Evolutionary conservation across 2,888 invertebrate genomes (phyloP), one percentile per base, ranked within the genome.

Genomic region (Drosophila kanekoi): DNA sequence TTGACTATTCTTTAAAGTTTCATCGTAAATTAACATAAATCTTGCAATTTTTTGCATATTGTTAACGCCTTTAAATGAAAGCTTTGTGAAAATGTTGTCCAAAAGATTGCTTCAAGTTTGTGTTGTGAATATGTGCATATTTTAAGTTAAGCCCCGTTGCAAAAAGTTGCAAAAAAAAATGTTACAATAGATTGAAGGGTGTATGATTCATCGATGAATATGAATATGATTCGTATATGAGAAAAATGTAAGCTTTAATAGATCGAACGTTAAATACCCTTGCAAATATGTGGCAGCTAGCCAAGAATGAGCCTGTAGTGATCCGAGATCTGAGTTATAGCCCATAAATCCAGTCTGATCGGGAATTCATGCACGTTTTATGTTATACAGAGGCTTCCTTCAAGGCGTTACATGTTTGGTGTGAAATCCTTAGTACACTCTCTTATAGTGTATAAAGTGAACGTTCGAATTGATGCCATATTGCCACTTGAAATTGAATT

Each of bases 11-110:
- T 10, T 20, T 48, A n/a, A n/a, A 28, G 28, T 28, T 32, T 20
- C 35, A 28, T 48, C 11, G 13, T 40, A 48, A 47, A 84, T 68
- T 81, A 65, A 51, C 67, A 78, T 78, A 6, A 35, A 57, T 72
- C 72, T 79, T 13, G 72, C 81, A 54, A 1, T 1, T 45, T 44
- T 72, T 73, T 44, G 32, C 16, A 6, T 28, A 35, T 66, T 53
- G 53, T 52, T 67, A 56, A 57, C 37, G 16, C 14, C 37, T 45
- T 18, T 28, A 63, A 65, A 53, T 62, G 62, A 79, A 84, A 78
- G 74, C 54, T 77, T 60, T 18, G 13, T n/a, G n/a, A 8, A 37
- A 28, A 28, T 28, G 8, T 8, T 8, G 28, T 8, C 28, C 28
- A 28, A 28, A 28, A 8, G 28, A 8, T 28, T 8, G 8, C 28